phyloP scores from a whole-genome alignment of 2,113 vertebrate species.

The Podiceps cristatus region DNA sequence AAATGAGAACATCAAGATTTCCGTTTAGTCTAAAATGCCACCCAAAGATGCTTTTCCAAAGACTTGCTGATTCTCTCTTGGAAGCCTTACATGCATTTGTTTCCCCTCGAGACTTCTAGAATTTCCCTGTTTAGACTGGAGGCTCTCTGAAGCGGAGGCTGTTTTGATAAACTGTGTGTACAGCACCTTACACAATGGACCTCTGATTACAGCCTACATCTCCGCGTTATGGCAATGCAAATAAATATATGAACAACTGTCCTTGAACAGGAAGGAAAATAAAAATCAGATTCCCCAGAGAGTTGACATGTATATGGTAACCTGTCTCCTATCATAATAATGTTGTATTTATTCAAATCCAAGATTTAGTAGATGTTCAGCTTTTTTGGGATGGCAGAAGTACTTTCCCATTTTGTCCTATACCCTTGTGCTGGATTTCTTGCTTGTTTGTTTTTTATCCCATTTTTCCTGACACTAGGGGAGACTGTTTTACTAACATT shows the following conservation, averaged over 20 bases:
- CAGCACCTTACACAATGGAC: slow-evolving; percentile 66
- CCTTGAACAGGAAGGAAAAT: slow-evolving; percentile 19
- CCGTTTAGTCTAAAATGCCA: slow-evolving; percentile 35
- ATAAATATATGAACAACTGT: slow-evolving; percentile 61
- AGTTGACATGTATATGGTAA: background rate
- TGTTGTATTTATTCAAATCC: background rate
- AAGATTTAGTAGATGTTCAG: background rate
- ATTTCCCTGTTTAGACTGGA: slow-evolving; percentile 73
- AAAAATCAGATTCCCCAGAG: background rate
- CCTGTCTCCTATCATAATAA: background rate
- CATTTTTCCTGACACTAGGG: background rate
- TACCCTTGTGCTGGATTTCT: background rate
- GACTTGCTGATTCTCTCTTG: slow-evolving; percentile 28
- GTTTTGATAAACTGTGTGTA: slow-evolving; percentile 55
- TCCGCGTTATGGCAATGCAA: slow-evolving; percentile 14
- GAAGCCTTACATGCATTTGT: slow-evolving; percentile 39
- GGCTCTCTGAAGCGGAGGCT: slow-evolving; percentile 35
- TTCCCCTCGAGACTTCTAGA: slow-evolving; percentile 50
- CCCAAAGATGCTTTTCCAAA: slow-evolving; percentile 47
- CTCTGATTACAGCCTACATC: slow-evolving; percentile 59
- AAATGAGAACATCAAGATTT: background rate
- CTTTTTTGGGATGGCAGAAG: background rate
- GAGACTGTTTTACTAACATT: slow-evolving; percentile 19
- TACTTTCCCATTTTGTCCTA: background rate
- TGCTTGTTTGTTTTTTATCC: slow-evolving; percentile 13